phyloP scores from a whole-genome alignment of 2,888 invertebrate species.

The Deroplatys truncata region DNA sequence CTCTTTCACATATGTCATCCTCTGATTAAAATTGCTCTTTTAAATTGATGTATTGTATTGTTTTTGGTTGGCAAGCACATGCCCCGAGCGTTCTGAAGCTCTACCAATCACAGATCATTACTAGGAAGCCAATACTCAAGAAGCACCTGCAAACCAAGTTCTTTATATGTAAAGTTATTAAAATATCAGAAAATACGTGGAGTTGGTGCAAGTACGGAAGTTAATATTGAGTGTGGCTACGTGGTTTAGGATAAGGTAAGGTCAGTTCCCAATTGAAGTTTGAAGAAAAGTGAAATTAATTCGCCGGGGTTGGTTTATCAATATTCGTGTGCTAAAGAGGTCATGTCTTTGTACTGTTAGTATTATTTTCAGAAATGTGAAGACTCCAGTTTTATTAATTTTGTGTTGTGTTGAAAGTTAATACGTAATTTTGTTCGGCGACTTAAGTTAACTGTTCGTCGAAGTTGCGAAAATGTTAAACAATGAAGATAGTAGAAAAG shows the following conservation, averaged over 20 bases:
- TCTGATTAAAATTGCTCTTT: neutral
- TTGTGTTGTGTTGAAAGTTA: conserved; percentile 33
- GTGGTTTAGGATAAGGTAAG: conserved; percentile 32
- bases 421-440: conserved; percentile 27
- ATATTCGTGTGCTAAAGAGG: conserved; percentile 30
- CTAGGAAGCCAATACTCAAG: conserved; percentile 9
- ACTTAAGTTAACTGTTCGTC: conserved; percentile 23
- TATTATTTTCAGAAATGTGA: conserved; percentile 31
- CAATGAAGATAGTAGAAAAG: conserved; percentile 30
- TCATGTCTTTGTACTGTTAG: conserved; percentile 26
- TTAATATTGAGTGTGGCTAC: conserved; percentile 26
- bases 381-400: conserved; percentile 32
- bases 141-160: neutral
- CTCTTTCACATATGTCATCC: too few relatives aligned
- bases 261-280: conserved; percentile 30
- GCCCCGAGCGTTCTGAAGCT: neutral
- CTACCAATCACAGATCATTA: neutral
- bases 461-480: conserved; percentile 28
- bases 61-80: neutral
- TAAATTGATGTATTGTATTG: neutral
- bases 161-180: neutral
- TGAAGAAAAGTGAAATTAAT: conserved; percentile 28
- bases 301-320: conserved; percentile 26
- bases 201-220: conserved; percentile 24
- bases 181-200: neutral